These are phyloP conservation scores for Pararge aegeria DNA, from an alignment of 1,140 invertebrate species.

Conservation along the genomic window DNA sequence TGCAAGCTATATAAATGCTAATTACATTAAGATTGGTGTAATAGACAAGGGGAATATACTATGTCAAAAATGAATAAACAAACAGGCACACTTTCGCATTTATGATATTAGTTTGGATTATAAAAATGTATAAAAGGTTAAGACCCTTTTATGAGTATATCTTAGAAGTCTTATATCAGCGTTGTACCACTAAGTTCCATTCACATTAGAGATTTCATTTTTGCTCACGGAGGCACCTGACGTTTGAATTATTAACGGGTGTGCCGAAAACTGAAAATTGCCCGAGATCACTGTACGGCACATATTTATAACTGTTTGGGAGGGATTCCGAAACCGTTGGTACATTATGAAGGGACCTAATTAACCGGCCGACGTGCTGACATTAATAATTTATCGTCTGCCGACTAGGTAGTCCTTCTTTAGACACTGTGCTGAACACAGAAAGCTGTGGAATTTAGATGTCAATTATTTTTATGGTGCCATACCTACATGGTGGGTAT, in stretches of 20 bases:
- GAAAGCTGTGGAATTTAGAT: background rate
- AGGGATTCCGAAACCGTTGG: slow-evolving; percentile 63
- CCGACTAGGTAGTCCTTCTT: slow-evolving; percentile 17
- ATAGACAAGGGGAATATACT: too few relatives aligned
- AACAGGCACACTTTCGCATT: too few relatives aligned
- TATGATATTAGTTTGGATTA: too few relatives aligned
- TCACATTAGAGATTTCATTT: slow-evolving; percentile 76
- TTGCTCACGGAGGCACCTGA: slow-evolving; percentile 62
- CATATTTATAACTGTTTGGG: slow-evolving; percentile 61
- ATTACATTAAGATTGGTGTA: too few relatives aligned
- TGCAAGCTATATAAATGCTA: too few relatives aligned
- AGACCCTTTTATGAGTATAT: background rate
- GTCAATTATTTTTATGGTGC: background rate
- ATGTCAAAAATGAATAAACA: too few relatives aligned
- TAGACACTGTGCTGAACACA: background rate
- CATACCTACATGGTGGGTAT: too few relatives aligned
- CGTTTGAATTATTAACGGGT: slow-evolving; percentile 65
- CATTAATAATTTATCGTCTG: slow-evolving; percentile 58
- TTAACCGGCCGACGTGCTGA: slow-evolving; percentile 58
- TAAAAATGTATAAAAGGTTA: too few relatives aligned
- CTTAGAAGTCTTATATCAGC: background rate
- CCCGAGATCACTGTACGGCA: slow-evolving; percentile 52
- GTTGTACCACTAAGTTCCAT: slow-evolving; percentile 65
- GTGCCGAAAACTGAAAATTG: slow-evolving; percentile 73
- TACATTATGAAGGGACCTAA: slow-evolving; percentile 73